Conservation (phyloP, 2,113 vertebrate genomes). For the Sarotherodon lohbergeri region DNA sequence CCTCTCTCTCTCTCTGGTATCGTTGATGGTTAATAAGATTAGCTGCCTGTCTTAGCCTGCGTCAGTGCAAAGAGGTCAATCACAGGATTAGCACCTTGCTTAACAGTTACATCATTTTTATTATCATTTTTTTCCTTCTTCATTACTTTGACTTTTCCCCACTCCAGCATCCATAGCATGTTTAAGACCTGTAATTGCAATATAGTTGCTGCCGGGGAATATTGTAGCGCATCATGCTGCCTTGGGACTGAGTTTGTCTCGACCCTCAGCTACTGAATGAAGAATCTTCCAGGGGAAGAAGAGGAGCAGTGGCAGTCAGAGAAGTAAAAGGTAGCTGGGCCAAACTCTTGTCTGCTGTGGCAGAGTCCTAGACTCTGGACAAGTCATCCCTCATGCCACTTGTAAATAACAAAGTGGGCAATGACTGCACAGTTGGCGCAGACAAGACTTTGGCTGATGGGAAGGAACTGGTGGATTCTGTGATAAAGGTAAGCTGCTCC, state of each 20-base stretch:
- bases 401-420: slow-evolving; percentile 69
- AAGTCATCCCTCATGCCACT: slow-evolving; percentile 67
- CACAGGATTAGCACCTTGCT: slow-evolving; percentile 68
- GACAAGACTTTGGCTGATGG: slow-evolving; percentile 55
- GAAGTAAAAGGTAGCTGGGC: slow-evolving; percentile 39
- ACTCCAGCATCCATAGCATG: neutral
- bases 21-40: slow-evolving; percentile 71
- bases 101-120: slow-evolving; percentile 49
- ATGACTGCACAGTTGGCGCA: slow-evolving; percentile 48
- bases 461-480: slow-evolving; percentile 65
- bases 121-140: slow-evolving; percentile 9
- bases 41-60: slow-evolving; percentile 54
- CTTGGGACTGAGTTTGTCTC: slow-evolving; percentile 9
- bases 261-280: slow-evolving; percentile 43
- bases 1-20: slow-evolving; percentile 28
- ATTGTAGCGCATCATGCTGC: neutral
- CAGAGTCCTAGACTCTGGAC: slow-evolving; percentile 40
- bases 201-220: neutral
- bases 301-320: slow-evolving; percentile 24
- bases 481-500: slow-evolving; percentile 64
- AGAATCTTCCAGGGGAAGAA: slow-evolving; percentile 13
- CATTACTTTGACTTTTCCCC: neutral
- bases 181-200: neutral
- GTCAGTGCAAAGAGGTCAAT: slow-evolving; percentile 70
- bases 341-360: slow-evolving; percentile 36